Percentiles rank a stretch among this genome's conserved stretches.
phyloP scores from a whole-genome alignment of 1,140 invertebrate species.

The Drosophila setifemur region DNA sequence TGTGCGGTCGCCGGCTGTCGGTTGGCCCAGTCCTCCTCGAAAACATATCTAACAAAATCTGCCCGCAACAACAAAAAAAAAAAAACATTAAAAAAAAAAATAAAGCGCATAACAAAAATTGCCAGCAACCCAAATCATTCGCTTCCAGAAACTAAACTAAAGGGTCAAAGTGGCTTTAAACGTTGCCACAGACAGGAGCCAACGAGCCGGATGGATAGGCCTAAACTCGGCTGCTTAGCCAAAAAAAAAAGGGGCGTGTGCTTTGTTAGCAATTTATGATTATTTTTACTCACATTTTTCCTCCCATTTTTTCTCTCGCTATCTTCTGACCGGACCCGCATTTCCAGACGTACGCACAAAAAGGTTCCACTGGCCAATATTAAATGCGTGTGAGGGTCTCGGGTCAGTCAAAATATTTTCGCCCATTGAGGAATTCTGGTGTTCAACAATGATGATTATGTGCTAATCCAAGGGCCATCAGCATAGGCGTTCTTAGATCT shows the following conservation, averaged over 20 bases:
- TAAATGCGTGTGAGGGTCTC: constrained; percentile 5
- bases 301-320: constrained; percentile 5
- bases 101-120: constrained; percentile 36
- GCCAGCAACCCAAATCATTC: constrained; percentile 60
- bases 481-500: neutral
- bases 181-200: constrained; percentile 22
- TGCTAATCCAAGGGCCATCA: constrained; percentile 53
- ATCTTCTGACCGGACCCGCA: constrained; percentile 51
- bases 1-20: constrained; percentile 51
- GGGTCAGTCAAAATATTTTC: constrained; percentile 23
- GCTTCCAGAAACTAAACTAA: constrained; percentile 31
- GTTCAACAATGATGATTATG: constrained; percentile 50
- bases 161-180: constrained; percentile 72
- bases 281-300: constrained; percentile 59
- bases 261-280: constrained; percentile 72
- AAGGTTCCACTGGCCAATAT: constrained; percentile 14
- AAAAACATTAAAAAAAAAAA: constrained; percentile 6
- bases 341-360: constrained; percentile 12
- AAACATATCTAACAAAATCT: constrained; percentile 33
- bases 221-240: neutral
- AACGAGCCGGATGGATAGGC: constrained; percentile 17
- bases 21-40: constrained; percentile 18
- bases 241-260: constrained; percentile 32
- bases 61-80: neutral
- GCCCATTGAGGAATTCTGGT: constrained; percentile 32